Base-by-base conservation (phyloP, 2,797 vertebrate species). In the Pelodytes ibericus region DNA sequence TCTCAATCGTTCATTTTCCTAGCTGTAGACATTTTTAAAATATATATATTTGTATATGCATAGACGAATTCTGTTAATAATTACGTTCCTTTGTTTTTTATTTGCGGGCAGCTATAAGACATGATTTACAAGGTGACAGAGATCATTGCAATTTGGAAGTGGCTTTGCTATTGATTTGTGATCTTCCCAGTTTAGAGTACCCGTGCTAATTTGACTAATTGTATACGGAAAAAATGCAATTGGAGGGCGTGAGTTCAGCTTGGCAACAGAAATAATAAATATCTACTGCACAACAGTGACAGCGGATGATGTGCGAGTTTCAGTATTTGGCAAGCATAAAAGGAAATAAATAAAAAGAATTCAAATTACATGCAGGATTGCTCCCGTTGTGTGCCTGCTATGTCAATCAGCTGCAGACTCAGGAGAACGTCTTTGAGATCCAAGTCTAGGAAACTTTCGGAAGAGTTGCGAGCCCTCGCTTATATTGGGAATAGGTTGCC, bases 341-440 rank as follows among this genome's bases (percentile, higher is more conserved):
- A 39, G 1, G 7, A 53, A 53, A 22, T 2, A 2, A 15, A 6
- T 22, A 53, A 53, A 22, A 53, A 0, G 22, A 53, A 53, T 53
- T 20, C 8, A 53, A 53, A 53, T 22, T 20, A 7, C 8, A 53
- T 24, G n/a, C 49, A 53, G 49, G 49, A 22, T 8, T 53, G 49
- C 49, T 53, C n/a, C 49, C 22, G 49, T 53, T 53, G 49, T 53
- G 49, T 22, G 49, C 20, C 49, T 53, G 49, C 49, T 53, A 20
- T 22, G 16, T 53, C 49, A 53, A 53, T 53, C 49, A 53, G 8
- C n/a, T 53, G 2, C 6, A 22, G 6, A 53, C 49, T 20, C 49
- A 53, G 49, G 49, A 53, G 49, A 16, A 53, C 20, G 2, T 53
- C 20, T 53, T 53, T 53, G 20, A 24, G 1, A 22, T 22, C n/a